A percentile compares a stretch with the other conserved stretches of the same genome.
These are phyloP conservation scores for Rhinoptilus africanus DNA, from an alignment of 2,113 vertebrate genomes.

Conservation along the genomic window DNA sequence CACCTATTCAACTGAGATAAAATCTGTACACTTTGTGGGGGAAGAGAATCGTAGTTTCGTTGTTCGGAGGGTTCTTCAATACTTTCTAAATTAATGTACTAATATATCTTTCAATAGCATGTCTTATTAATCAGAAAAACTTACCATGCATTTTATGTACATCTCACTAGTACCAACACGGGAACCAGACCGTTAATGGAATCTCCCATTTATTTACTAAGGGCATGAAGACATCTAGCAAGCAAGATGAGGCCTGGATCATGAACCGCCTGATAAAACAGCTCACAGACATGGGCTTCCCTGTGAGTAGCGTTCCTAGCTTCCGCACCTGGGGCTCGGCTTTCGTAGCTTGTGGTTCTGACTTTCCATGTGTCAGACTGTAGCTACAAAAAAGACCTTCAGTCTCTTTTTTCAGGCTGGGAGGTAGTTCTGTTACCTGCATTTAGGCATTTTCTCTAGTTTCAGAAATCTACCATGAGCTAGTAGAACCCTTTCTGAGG, in stretches of 20 bases:
- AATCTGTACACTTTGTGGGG: slow-evolving; percentile 14
- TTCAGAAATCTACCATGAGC: background rate
- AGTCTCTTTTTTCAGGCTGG: background rate
- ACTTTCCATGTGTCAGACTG: background rate
- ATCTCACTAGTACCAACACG: background rate
- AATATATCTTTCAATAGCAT: slow-evolving; percentile 48
- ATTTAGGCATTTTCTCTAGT: background rate
- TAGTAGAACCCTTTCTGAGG: background rate
- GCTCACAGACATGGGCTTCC: slow-evolving; percentile 99
- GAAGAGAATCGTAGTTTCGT: slow-evolving; percentile 20
- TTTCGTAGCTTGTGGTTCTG: background rate
- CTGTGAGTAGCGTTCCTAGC: slow-evolving; percentile 74
- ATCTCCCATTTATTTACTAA: slow-evolving; percentile 61
- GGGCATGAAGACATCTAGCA: slow-evolving; percentile 88
- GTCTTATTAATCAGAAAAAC: slow-evolving; percentile 40
- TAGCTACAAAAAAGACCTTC: background rate
- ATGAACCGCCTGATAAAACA: slow-evolving; percentile 96
- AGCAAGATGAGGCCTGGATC: slow-evolving; percentile 94
- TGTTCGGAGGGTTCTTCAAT: slow-evolving; percentile 37
- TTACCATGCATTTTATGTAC: background rate
- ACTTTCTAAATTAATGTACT: slow-evolving; percentile 56
- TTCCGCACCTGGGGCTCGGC: background rate
- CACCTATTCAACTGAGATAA: slow-evolving; percentile 41
- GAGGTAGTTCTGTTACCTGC: background rate
- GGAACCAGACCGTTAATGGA: slow-evolving; percentile 10